These are phyloP conservation scores for Cirrhinus mrigala DNA, from an alignment of 2,797 vertebrate genomes.

Conservation along the genomic window DNA sequence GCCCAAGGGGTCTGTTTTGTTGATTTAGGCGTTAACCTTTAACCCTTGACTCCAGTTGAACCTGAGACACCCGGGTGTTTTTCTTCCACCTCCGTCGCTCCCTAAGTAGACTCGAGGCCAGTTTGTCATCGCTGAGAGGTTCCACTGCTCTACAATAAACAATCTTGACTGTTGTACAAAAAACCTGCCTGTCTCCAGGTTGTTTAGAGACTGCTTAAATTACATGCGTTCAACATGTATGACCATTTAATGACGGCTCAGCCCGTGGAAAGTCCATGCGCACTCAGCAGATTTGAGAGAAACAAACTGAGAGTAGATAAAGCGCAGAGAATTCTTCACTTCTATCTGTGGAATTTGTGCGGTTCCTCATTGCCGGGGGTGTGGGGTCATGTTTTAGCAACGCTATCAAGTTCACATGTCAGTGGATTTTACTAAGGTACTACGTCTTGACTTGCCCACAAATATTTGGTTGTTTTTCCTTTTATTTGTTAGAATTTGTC, in stretches of 20 bases:
- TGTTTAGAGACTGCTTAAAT: conserved; percentile 51
- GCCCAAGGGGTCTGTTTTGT: conserved; percentile 49
- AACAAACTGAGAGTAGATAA: conserved; percentile 42
- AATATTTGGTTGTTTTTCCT: conserved; percentile 38
- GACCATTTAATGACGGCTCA: conserved; percentile 48
- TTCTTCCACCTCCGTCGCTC: conserved; percentile 45
- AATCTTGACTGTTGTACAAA: conserved; percentile 42
- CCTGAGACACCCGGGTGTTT: conserved; percentile 58
- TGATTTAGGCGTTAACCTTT: conserved; percentile 58
- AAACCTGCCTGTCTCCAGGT: conserved; percentile 19
- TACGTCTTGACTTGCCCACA: conserved; percentile 31
- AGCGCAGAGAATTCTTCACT: conserved; percentile 44
- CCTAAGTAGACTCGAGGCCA: conserved; percentile 44
- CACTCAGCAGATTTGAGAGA: conserved; percentile 56
- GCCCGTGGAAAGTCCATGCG: conserved; percentile 19
- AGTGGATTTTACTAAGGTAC: conserved; percentile 9
- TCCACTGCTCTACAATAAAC: conserved; percentile 45
- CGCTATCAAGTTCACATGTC: conserved; percentile 56
- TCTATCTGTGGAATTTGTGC: conserved; percentile 53
- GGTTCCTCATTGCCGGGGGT: conserved; percentile 43
- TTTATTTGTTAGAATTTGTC: conserved; percentile 19
- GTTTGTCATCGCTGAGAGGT: conserved; percentile 32
- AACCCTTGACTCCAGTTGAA: conserved; percentile 55
- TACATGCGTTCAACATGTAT: conserved; percentile 51
- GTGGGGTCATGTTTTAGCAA: conserved; percentile 48